phyloP scores from a whole-genome alignment of 1,140 invertebrate species.

The Brachionus rubens region DNA sequence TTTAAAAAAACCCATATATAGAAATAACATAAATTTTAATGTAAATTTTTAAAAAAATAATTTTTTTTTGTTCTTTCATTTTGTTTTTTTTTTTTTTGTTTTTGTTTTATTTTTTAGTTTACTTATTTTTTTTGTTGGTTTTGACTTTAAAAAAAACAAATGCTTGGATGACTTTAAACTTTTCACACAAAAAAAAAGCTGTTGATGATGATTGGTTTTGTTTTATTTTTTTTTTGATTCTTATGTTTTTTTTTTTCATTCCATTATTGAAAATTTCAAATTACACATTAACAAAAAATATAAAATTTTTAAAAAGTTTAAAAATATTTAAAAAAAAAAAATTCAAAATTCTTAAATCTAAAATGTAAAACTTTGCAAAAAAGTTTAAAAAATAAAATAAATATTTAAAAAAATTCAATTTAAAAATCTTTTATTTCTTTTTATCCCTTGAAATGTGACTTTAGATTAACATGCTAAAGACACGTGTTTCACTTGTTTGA shows the following conservation, averaged over 20 bases:
- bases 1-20: too few species aligned
- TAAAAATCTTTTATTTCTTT: too few species aligned
- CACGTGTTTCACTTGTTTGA: too few species aligned
- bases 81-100: constrained; percentile 10
- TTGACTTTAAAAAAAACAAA: constrained; percentile 1
- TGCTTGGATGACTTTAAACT: neutral
- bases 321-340: neutral
- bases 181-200: too few species aligned
- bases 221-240: constrained; percentile 14
- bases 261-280: constrained; percentile 43
- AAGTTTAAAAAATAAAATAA: too few species aligned
- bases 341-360: too few species aligned
- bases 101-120: neutral
- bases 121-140: constrained; percentile 11
- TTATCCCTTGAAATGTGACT: too few species aligned
- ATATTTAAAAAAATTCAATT: too few species aligned
- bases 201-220: too few species aligned
- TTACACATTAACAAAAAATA: neutral
- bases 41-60: constrained; percentile 18
- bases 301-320: neutral
- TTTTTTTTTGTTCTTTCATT: neutral
- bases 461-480: too few species aligned
- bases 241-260: constrained; percentile 38
- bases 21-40: neutral
- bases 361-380: too few species aligned